Evolutionary conservation across 2,888 invertebrate species (phyloP), one percentile per base, ranked within the genome.

Genomic region (Microchrysa polita): DNA sequence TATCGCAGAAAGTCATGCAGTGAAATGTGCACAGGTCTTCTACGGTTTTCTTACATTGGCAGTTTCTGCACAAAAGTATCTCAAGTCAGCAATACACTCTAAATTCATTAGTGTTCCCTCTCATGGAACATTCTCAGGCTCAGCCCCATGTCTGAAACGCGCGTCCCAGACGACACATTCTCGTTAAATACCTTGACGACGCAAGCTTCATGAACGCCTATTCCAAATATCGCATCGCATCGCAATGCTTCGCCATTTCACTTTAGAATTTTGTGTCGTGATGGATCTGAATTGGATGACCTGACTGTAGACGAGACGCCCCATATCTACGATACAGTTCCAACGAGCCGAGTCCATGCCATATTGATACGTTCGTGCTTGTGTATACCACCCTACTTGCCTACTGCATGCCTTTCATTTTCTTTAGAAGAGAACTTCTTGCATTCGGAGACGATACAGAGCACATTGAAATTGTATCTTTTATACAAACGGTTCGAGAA

Each of bases 151-250:
- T n/a, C 27, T 34, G 27, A 2, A 2, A 34, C 27, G 7, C 27
- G 27, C n/a, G 27, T 5, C 27, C 7, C 27, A 34, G 7, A 34
- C 7, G 7, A 34, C 27, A 48, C 12, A n/a, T 48, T 48, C 48
- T n/a, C 12, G 48, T 4, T 12, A n/a, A 48, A n/a, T 48, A n/a
- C 48, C 48, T 5, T 48, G 12, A n/a, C 16, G 4, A 7, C 23
- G 23, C 22, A 20, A 7, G 12, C n/a, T 42, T 74, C 20, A 77
- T 82, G 83, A 60, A 76, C 71, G 76, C 84, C 83, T 83, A 75
- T 78, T 81, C 77, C 73, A 81, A 84, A 83, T 83, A 84, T 83
- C 83, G 83, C 84, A 83, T 84, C 83, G 80, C 79, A 78, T 75
- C 77, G 77, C 55, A 69, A 40, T 42, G n/a, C 48, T 48, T 48